phyloP scores from a whole-genome alignment of 2,113 vertebrate species.

The Psilopsiagon aymara region DNA sequence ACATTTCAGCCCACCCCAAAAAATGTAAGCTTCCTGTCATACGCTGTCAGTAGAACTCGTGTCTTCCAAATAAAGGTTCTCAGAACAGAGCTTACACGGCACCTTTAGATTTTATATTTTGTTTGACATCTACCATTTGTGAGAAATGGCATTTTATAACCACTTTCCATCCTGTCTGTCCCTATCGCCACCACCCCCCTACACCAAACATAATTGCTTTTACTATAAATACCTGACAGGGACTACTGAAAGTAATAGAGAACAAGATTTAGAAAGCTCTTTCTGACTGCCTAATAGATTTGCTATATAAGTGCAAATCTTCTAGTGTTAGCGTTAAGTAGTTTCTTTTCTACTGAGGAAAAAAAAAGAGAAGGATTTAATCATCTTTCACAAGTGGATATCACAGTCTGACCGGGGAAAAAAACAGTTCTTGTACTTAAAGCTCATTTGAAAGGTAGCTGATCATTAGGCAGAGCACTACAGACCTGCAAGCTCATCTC shows the following conservation, averaged over 20 bases:
- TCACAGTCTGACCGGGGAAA: neutral
- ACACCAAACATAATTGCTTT: constrained; percentile 55
- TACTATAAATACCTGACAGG: constrained; percentile 52
- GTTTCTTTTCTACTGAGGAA: neutral
- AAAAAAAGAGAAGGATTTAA: neutral
- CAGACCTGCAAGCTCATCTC: neutral
- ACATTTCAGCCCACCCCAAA: constrained; percentile 34
- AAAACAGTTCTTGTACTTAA: neutral
- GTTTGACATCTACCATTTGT: constrained; percentile 47
- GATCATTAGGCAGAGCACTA: neutral
- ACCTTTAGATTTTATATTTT: constrained; percentile 51
- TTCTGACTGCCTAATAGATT: constrained; percentile 10
- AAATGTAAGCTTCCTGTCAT: constrained; percentile 31
- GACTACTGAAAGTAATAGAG: constrained; percentile 6
- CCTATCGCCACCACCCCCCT: constrained; percentile 8
- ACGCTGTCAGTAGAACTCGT: constrained; percentile 19
- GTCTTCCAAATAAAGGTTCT: constrained; percentile 26
- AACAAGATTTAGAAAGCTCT: constrained; percentile 19
- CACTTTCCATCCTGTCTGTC: constrained; percentile 29
- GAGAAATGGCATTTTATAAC: constrained; percentile 33
- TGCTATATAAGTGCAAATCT: neutral
- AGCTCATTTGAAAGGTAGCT: neutral
- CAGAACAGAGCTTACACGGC: constrained; percentile 25
- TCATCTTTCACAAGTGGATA: neutral
- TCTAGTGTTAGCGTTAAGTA: neutral